phyloP scores from a whole-genome alignment of 2,888 invertebrate species.

The Endomychus coccineus region DNA sequence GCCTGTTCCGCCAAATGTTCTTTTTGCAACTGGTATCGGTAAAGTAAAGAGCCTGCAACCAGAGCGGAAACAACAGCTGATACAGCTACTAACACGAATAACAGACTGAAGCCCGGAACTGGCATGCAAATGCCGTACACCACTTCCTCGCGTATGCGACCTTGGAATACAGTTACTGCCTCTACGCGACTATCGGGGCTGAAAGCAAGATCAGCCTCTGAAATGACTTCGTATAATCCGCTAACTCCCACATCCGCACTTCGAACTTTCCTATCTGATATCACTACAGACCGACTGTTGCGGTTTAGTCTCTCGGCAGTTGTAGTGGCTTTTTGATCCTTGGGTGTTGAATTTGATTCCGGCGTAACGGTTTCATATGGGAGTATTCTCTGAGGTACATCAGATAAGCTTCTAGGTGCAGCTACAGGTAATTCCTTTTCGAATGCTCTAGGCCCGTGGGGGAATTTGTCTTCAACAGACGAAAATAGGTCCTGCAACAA shows the following conservation, averaged over 20 bases:
- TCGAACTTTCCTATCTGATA: slow-evolving; percentile 65
- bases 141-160: slow-evolving; percentile 79
- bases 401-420: slow-evolving; percentile 47
- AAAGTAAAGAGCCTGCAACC: slow-evolving; percentile 76
- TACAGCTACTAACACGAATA: slow-evolving; percentile 80
- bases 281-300: slow-evolving; percentile 56
- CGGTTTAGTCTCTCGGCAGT: slow-evolving; percentile 41
- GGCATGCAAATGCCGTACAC: slow-evolving; percentile 90
- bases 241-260: slow-evolving; percentile 86
- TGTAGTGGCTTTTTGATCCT: background rate
- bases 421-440: slow-evolving; percentile 51
- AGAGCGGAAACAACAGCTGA: slow-evolving; percentile 82
- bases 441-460: slow-evolving; percentile 69
- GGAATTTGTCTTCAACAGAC: slow-evolving; percentile 56
- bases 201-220: slow-evolving; percentile 85
- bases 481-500: slow-evolving; percentile 36
- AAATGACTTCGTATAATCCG: slow-evolving; percentile 81
- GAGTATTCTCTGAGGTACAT: slow-evolving; percentile 20
- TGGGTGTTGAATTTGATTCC: background rate
- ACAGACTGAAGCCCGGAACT: slow-evolving; percentile 78
- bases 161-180: slow-evolving; percentile 81
- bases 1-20: slow-evolving; percentile 52
- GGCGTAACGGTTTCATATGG: slow-evolving; percentile 9
- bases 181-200: slow-evolving; percentile 74
- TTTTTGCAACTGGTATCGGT: slow-evolving; percentile 65